phyloP scores from a whole-genome alignment of 2,888 invertebrate genomes.

The Drosophila hamatofila region DNA sequence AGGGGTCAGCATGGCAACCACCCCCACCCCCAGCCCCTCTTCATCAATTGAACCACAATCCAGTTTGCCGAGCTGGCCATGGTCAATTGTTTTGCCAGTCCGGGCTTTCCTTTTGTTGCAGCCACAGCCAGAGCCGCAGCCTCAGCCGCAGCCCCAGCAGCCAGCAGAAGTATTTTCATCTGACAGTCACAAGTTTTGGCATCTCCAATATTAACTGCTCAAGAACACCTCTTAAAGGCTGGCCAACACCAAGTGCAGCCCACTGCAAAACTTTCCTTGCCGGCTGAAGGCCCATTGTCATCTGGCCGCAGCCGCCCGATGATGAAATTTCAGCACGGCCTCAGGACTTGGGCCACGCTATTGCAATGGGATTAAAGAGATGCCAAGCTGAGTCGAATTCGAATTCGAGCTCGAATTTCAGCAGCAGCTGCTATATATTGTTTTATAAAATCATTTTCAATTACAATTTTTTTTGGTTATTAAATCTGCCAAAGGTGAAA shows the following conservation, averaged over 20 bases:
- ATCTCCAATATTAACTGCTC: slow-evolving; percentile 30
- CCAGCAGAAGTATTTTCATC: slow-evolving; percentile 32
- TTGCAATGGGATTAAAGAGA: slow-evolving; percentile 2
- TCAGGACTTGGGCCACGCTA: not conserved
- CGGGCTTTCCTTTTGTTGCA: slow-evolving; percentile 3
- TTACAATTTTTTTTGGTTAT: not conserved
- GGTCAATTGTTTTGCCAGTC: slow-evolving; percentile 35
- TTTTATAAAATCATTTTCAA: not conserved
- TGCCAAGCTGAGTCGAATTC: not conserved
- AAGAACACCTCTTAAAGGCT: slow-evolving; percentile 15
- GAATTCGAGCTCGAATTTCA: not conserved
- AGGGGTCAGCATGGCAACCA: not conserved
- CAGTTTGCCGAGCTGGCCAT: slow-evolving; percentile 12
- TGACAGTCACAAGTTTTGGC: slow-evolving; percentile 40
- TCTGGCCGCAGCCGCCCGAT: not conserved
- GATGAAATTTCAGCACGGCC: slow-evolving; percentile 4
- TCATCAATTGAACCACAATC: slow-evolving; percentile 1
- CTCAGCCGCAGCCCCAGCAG: slow-evolving; percentile 8
- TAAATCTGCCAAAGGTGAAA: not conserved
- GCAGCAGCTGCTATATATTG: not conserved
- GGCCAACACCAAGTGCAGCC: slow-evolving; percentile 32
- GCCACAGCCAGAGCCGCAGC: not conserved
- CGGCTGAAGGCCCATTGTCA: not conserved
- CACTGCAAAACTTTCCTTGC: slow-evolving; percentile 7
- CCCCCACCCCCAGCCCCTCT: not conserved